A percentile compares a stretch with the other conserved stretches of the same genome.
These are phyloP conservation scores for Xiphophorus hellerii DNA, from an alignment of 2,113 vertebrate genomes.

Conservation along the genomic window DNA sequence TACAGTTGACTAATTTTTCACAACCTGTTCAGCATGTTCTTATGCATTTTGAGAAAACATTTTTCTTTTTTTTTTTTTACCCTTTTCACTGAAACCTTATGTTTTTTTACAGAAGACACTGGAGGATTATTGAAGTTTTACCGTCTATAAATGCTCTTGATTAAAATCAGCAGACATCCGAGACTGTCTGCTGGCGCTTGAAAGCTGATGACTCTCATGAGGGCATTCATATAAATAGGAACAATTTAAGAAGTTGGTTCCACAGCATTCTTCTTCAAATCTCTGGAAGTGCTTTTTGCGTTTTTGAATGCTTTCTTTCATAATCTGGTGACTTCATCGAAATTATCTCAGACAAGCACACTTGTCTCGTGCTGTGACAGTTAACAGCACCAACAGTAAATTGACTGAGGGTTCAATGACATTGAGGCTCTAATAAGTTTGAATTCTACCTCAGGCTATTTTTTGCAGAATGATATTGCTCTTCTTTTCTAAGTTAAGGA, in stretches of 20 bases:
- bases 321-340: slow-evolving; percentile 2
- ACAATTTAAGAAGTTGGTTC: slow-evolving; percentile 42
- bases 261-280: slow-evolving; percentile 46
- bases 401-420: not conserved
- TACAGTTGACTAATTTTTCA: slow-evolving; percentile 1
- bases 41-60: not conserved
- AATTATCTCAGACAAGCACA: not conserved
- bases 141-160: slow-evolving; percentile 4
- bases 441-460: not conserved
- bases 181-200: not conserved
- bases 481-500: slow-evolving; percentile 4
- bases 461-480: slow-evolving; percentile 23
- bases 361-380: not conserved
- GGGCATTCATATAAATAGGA: slow-evolving; percentile 52
- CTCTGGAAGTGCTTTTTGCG: slow-evolving; percentile 25
- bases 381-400: not conserved
- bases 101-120: not conserved
- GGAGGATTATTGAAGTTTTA: not conserved
- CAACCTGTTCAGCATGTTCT: not conserved
- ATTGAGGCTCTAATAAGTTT: not conserved
- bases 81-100: slow-evolving; percentile 3
- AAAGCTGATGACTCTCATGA: slow-evolving; percentile 30
- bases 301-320: slow-evolving; percentile 12
- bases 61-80: not conserved
- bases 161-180: slow-evolving; percentile 21